Conservation (phyloP, 2,113 vertebrate genomes). For the Arenaria interpres region DNA sequence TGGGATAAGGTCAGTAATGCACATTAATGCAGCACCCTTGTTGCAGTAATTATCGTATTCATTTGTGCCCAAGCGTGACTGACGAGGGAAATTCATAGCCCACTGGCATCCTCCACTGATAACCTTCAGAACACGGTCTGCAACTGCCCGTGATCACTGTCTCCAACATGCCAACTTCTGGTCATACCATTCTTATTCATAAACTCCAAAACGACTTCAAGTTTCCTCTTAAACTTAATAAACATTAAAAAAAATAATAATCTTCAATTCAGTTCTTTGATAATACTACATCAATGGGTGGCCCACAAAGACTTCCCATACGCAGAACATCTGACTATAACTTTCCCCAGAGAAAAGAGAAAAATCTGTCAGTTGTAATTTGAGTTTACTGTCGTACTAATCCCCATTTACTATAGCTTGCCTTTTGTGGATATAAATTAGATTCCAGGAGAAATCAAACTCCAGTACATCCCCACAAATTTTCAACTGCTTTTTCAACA, state of each 20-base stretch:
- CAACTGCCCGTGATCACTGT: not conserved
- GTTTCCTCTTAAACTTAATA: not conserved
- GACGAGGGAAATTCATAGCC: not conserved
- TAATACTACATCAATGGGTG: not conserved
- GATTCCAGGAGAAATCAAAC: not conserved
- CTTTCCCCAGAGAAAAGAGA: not conserved
- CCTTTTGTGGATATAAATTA: not conserved
- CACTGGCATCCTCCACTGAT: not conserved
- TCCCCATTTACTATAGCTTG: accelerated
- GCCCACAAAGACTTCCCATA: not conserved
- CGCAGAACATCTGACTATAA: not conserved
- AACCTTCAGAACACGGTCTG: not conserved
- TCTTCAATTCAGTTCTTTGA: not conserved
- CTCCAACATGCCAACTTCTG: not conserved
- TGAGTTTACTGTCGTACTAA: not conserved
- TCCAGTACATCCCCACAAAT: not conserved
- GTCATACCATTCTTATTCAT: not conserved
- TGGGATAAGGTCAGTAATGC: not conserved
- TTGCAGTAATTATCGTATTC: not conserved
- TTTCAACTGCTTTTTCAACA: not conserved
- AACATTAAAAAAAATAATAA: not conserved
- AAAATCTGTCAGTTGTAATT: not conserved
- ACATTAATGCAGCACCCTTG: not conserved
- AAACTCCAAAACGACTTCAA: not conserved
- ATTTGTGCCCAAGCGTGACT: not conserved